phyloP scores from a whole-genome alignment of 1,140 invertebrate genomes.

The Drosophila orosa region DNA sequence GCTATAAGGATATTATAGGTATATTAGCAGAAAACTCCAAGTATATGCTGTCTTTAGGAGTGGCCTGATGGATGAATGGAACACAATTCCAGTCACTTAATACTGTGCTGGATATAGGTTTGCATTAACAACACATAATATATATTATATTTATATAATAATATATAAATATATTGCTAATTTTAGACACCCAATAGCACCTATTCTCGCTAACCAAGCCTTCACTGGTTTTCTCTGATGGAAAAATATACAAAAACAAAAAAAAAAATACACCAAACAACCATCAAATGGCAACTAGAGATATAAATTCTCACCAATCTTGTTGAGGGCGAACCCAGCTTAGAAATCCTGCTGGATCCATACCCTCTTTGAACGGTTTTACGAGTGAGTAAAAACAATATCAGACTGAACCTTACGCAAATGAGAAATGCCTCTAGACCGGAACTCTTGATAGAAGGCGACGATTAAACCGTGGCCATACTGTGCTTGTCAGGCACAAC shows the following conservation, averaged over 20 bases:
- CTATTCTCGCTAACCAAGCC: constrained; percentile 67
- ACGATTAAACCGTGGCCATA: constrained; percentile 78
- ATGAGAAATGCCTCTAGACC: constrained; percentile 32
- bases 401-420: fast-evolving
- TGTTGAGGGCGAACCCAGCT: constrained; percentile 51
- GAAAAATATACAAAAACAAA: constrained; percentile 58
- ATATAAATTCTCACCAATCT: constrained; percentile 61
- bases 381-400: constrained; percentile 51
- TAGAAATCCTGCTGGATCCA: constrained; percentile 62
- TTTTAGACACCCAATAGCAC: constrained; percentile 54
- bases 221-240: constrained; percentile 71
- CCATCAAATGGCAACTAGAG: constrained; percentile 56
- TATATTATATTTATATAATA: neutral
- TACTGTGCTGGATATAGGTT: constrained; percentile 64
- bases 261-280: constrained; percentile 57
- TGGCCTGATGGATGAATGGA: constrained; percentile 70
- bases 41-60: constrained; percentile 62
- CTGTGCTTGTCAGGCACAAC: constrained; percentile 90
- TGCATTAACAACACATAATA: neutral
- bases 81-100: constrained; percentile 66
- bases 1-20: constrained; percentile 68
- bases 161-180: too few species aligned
- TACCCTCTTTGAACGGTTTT: constrained; percentile 56
- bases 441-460: constrained; percentile 47
- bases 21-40: constrained; percentile 68